Base-by-base conservation (phyloP, 2,797 vertebrate species). In the Xiphophorus birchmanni region DNA sequence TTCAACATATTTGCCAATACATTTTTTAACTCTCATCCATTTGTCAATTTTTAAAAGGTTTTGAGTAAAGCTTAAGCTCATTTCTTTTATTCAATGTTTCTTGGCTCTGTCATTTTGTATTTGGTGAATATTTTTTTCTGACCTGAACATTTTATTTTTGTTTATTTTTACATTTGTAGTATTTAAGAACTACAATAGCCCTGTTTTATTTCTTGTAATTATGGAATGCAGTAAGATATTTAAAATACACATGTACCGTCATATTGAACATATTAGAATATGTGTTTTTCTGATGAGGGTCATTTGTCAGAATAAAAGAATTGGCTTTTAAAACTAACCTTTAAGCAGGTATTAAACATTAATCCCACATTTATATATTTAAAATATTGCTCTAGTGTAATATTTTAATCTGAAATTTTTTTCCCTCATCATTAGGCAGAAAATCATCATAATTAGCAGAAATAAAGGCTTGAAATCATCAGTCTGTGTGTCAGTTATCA, bases 71-170 rank as follows among this genome's bases (percentile, higher is more conserved):
- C 12, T n/a, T 72, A 9, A n/a, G 23, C 26, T 72, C 12, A 29
- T 29, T n/a, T 7, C 1, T 71, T 44, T 10, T 35, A 56, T 81
- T 56, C 84, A 84, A 83, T 86, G 76, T 82, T 84, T 40, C 40
- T 52, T 44, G 42, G 67, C 35, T 75, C 54, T 73, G 76, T 78
- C 32, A 23, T 21, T 67, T 60, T 0, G 65, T 40, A 50, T 77
- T 73, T 56, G 6, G 79, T 73, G 65, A 45, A 83, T 77, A 71
- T 79, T 54, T 73, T 26, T 81, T 47, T 77, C 45, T 75, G 11
- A 56, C 44, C 44, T 75, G 21, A 42, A 42, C 37, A 42, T 78
- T 15, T 71, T 67, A n/a, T 32, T 52, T 77, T 11, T 9, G 15
- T 7, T 35, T 23, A 35, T 40, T 12, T 54, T 50, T 52, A 44